phyloP scores from a whole-genome alignment of 2,797 vertebrate species.

The Amblyopsis hoosieri region DNA sequence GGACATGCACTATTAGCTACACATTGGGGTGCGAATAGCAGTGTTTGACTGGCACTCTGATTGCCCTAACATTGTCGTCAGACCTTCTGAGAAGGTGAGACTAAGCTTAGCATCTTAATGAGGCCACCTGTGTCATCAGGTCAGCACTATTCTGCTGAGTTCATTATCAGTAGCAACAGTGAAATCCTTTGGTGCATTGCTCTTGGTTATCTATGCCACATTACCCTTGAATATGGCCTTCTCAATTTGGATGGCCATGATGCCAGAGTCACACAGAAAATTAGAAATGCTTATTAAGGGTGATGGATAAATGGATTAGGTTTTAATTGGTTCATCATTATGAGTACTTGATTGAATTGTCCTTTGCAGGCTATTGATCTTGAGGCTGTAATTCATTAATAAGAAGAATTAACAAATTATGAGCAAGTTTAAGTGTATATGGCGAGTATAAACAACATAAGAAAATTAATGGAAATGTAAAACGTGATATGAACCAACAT shows the following conservation, averaged over 20 bases:
- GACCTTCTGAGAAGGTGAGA: conserved; percentile 54
- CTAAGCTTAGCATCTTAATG: conserved; percentile 63
- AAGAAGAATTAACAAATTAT: conserved; percentile 14
- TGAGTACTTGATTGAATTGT: conserved; percentile 73
- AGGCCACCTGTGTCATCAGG: conserved; percentile 52
- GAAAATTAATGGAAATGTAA: not conserved
- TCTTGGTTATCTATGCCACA: conserved; percentile 30
- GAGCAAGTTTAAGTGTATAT: conserved; percentile 25
- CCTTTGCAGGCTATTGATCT: conserved; percentile 75
- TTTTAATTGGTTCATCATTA: conserved; percentile 74
- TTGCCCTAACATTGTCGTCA: conserved; percentile 62
- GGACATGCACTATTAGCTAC: conserved; percentile 34
- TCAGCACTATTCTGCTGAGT: conserved; percentile 50
- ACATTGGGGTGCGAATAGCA: conserved; percentile 52
- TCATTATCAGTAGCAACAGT: conserved; percentile 61
- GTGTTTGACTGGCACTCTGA: conserved; percentile 60
- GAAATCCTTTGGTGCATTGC: conserved; percentile 37
- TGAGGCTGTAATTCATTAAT: conserved; percentile 65
- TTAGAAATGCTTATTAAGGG: conserved; percentile 74
- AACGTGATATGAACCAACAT: conserved; percentile 9
- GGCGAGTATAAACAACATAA: conserved; percentile 31
- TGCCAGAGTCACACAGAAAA: conserved; percentile 59
- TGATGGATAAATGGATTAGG: conserved; percentile 75
- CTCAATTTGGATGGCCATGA: conserved; percentile 58
- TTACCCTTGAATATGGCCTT: conserved; percentile 59